These are phyloP conservation scores for Lacerta agilis DNA, from an alignment of 2,797 vertebrate genomes.

Conservation along the genomic window DNA sequence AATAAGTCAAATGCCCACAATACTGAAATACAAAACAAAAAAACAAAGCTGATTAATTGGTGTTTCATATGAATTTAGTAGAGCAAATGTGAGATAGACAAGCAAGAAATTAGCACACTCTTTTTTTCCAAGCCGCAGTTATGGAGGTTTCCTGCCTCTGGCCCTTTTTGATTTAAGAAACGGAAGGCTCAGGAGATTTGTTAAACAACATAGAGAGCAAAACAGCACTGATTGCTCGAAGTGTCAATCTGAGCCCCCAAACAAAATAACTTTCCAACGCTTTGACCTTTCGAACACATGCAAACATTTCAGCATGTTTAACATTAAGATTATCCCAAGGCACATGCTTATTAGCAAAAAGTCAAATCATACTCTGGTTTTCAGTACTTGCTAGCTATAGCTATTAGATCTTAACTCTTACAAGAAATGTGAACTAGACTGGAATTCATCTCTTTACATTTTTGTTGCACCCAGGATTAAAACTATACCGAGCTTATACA, in stretches of 20 bases:
- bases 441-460: background rate
- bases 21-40: background rate
- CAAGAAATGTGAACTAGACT: background rate
- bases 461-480: background rate
- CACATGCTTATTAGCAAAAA: slow-evolving; percentile 8
- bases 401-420: background rate
- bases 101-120: background rate
- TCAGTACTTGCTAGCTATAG: background rate
- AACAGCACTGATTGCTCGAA: background rate
- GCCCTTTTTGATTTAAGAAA: background rate
- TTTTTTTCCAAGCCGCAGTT: background rate
- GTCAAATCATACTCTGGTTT: background rate
- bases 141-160: background rate
- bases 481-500: background rate
- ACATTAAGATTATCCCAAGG: slow-evolving; percentile 28
- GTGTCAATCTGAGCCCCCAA: slow-evolving; percentile 15
- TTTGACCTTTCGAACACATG: slow-evolving; percentile 26
- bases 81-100: background rate
- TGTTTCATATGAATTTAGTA: background rate
- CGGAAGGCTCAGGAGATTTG: background rate
- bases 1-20: background rate
- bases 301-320: slow-evolving; percentile 31
- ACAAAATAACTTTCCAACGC: slow-evolving; percentile 17
- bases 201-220: slow-evolving; percentile 5
- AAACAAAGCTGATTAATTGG: background rate